phyloP scores from a whole-genome alignment of 64 coral and sea anemone species.

The Dendronephthya gigantea region DNA sequence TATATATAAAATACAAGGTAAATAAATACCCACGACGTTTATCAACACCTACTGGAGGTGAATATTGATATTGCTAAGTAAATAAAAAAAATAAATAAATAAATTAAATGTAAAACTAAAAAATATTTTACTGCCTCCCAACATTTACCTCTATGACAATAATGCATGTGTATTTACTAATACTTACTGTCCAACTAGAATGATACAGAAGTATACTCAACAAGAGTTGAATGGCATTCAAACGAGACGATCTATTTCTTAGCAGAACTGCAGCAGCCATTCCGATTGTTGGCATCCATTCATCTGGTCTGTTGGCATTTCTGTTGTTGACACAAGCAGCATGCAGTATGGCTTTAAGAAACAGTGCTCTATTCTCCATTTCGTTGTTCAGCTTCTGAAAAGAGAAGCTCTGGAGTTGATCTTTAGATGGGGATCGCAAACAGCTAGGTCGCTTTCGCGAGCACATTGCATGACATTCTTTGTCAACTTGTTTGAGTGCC shows the following conservation, averaged over 20 bases:
- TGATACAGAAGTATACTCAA: conserved; percentile 60
- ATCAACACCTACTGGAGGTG: too few relatives aligned
- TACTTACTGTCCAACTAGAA: conserved; percentile 62
- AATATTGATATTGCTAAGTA: too few relatives aligned
- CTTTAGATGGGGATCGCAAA: conserved; percentile 37
- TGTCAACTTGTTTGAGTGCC: conserved; percentile 31
- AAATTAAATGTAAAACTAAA: too few relatives aligned
- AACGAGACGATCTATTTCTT: conserved; percentile 31
- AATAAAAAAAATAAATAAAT: too few relatives aligned
- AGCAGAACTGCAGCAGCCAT: conserved; percentile 33
- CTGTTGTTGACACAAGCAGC: conserved; percentile 13
- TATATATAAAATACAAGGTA: background rate
- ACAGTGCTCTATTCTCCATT: background rate
- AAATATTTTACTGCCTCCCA: background rate
- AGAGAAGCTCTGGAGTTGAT: conserved; percentile 35
- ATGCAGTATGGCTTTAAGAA: conserved; percentile 14
- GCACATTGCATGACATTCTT: conserved; percentile 20
- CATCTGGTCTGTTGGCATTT: background rate
- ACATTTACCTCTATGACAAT: background rate
- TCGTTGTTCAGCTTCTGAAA: conserved; percentile 22
- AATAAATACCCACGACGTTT: too few relatives aligned
- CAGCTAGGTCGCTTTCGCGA: conserved; percentile 34
- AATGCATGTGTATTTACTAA: conserved; percentile 27
- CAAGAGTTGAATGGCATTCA: conserved; percentile 65
- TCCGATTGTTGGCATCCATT: background rate